Base-by-base conservation (phyloP, 2,113 vertebrate species). In the Muscicapa adusta region DNA sequence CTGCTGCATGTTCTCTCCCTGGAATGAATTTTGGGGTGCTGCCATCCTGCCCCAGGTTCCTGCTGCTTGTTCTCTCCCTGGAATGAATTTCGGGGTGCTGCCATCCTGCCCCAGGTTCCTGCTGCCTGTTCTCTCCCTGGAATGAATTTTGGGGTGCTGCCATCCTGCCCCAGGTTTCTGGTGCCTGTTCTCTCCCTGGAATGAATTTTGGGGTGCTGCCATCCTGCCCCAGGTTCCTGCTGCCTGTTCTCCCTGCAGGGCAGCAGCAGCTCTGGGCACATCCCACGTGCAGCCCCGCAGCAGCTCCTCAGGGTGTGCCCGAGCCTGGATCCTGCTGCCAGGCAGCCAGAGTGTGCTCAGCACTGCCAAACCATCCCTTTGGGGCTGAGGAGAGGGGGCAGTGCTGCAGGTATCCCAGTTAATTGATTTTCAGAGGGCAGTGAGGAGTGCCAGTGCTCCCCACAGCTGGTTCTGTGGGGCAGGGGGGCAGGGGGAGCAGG, bases 21-120 rank as follows among this genome's bases (percentile, higher is more conserved):
- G 66, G 38, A 14, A 2, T 0, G 45, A 5, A 9, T 57, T 2
- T 40, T 12, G 3, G 20, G 0, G 15, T 28, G 48, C 43, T 23
- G 2, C n/a, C 38, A 8, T 1, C 56, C 54, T 3, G 6, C 1
- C 12, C 10, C 4, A 1, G 36, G 18, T 29, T 11, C 6, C 2
- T 3, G 31, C n/a, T 18, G 38, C 1, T 1, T 38, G 0, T 1
- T 38, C 10, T 61, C 36, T 60, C 17, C 0, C 0, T 22, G 56
- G n/a, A 13, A 6, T 1, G 5, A 20, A 10, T 54, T 1, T 42
- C 23, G 3, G 18, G 1, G 20, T 28, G 34, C 34, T 13, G 1
- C 50, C 43, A 6, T 2, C 66, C 56, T 3, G 5, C 1, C 12
- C 10, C 4, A 1, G 34, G 10, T n/a, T 16, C 4, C 2, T 4